Evolutionary conservation across 1,140 invertebrate species (phyloP), one percentile per base, ranked within the genome.

Genomic region (Oppia nitens): DNA sequence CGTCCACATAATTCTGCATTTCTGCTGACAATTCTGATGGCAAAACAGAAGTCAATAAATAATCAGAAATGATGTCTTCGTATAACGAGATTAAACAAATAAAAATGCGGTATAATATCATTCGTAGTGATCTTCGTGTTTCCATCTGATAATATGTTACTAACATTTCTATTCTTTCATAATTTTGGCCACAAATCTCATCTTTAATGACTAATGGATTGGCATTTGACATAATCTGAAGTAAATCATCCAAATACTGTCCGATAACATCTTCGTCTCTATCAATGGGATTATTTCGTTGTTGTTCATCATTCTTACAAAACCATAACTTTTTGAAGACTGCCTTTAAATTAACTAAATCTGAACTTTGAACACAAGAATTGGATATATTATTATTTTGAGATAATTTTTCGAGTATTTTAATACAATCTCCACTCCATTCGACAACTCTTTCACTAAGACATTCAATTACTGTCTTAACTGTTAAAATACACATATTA

Each of bases 241-340:
- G 81, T 17, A 93, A 73, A 69, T 92, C 85, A 53, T 82, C 78
- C 9, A 93, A 77, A 67, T 87, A 83, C 61, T 84, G 81, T 47
- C 81, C 79, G 67, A 94, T 93, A 58, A 83, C 81, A 55, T 78
- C 77, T 65, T 92, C 87, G 71, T 95, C 89, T 71, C 93, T 88
- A 72, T 93, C 84, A 3, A 94, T 73, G 67, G 87, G 85, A 89
- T 89, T 94, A 63, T 84, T 88, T 64, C 90, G 76, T 66, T 95
- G 89, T 68, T 95, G 88, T 0, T 87, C 86, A 68, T 94, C 89
- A 70, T 92, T 87, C 64, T 90, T 90, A 63, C 86, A 88, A 50
- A 81, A 83, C 12, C 83, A 84, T 54, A 95, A 72, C 64, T 88
- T 81, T 29, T 77, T 78, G 60, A 93, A 83, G 55, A 90, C 81